phyloP scores from a whole-genome alignment of 2,888 invertebrate genomes.

The Resseliella maxima region DNA sequence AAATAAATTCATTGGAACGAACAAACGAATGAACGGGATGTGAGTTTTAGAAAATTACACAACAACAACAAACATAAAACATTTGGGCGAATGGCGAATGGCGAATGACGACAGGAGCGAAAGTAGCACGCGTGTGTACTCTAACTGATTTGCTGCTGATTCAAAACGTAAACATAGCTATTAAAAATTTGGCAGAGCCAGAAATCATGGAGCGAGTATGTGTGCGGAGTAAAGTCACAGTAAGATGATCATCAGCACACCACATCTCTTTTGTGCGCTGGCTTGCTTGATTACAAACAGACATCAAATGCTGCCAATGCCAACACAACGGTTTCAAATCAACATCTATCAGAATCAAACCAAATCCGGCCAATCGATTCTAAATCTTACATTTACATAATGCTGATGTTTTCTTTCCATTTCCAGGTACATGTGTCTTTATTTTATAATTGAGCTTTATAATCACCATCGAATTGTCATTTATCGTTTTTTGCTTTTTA shows the following conservation, averaged over 20 bases:
- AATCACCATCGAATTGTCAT: no score
- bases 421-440: no score
- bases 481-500: not conserved
- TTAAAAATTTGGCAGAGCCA: constrained; percentile 53
- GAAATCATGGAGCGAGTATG: constrained; percentile 30
- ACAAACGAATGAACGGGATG: constrained; percentile 26
- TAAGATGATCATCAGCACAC: constrained; percentile 54
- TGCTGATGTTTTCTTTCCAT: no score
- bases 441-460: no score
- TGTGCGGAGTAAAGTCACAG: not conserved
- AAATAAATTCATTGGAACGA: constrained; percentile 54
- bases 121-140: not conserved
- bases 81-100: not conserved
- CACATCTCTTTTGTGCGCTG: constrained; percentile 53
- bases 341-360: not conserved
- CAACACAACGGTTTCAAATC: not conserved
- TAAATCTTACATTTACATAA: no score
- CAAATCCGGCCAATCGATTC: not conserved
- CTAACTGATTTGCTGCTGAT: constrained; percentile 52
- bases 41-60: constrained; percentile 12
- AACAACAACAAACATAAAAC: constrained; percentile 29
- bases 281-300: constrained; percentile 34
- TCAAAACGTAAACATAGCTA: constrained; percentile 53
- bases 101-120: constrained; percentile 1
- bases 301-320: not conserved